Evolutionary conservation across 1,140 invertebrate genomes (phyloP), one percentile per base, ranked within the genome.

Genomic region (Adoxophyes honmai): DNA sequence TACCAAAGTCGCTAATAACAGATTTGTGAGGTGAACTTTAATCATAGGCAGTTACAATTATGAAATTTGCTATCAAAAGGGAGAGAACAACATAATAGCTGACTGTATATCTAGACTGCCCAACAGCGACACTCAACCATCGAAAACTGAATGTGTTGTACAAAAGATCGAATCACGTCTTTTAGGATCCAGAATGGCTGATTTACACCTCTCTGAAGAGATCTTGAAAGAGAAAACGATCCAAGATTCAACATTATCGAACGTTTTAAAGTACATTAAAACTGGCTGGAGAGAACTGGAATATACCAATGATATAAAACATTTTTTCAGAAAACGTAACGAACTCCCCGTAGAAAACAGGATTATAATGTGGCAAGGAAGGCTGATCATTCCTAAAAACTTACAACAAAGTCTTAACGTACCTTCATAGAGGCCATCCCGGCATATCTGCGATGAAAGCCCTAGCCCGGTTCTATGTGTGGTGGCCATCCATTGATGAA

Each of bases 391-490:
- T 34, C 79, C 73, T 10, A 28, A 52, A 35, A 59, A 15, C 6
- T 64, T 78, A 7, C 48, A 61, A 34, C 5, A 73, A 55, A 6
- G 60, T 80, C 11, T 35, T 82, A 10, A 62, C 48, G 0, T 69
- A 83, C 38, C 55, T 91, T 4, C 87, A 91, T 69, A 39, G 62
- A 36, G 72, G 63, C 14, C 90, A 91, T 63, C 57, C 74, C 5
- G 88, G 88, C 1, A 81, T 90, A 6, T 78, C 82, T 1, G 74
- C 76, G 52, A 90, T 88, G 71, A 90, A 90, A 59, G 16, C 52
- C 6, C 34, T 80, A 3, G 80, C 86, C 4, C 57, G 88, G 0
- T 62, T 48, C 0, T 77, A 78, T 56, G 55, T 85, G 0, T 91
- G 73, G 68, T 91, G 88, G 89, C 81, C 76, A 34, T 59, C 66